These are phyloP conservation scores for Sapajus apella DNA, from an alignment of 2,113 vertebrate genomes.

Conservation along the genomic window DNA sequence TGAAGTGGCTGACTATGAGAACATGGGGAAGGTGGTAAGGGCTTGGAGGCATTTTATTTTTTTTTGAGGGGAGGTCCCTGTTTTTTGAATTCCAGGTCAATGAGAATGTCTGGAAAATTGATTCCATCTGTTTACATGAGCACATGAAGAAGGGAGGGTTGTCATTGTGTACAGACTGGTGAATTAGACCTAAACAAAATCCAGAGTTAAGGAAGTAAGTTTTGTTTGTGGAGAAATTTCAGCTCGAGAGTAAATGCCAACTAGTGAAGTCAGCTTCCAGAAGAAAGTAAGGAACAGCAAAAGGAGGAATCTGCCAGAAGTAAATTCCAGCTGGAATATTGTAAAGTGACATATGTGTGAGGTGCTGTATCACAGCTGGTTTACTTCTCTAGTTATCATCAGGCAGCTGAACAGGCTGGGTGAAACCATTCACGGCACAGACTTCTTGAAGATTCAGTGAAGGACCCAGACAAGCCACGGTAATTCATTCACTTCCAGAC, in stretches of 20 bases:
- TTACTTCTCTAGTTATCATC: background rate
- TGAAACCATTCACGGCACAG: background rate
- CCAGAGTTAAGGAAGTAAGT: slow-evolving; percentile 27
- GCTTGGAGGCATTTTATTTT: background rate
- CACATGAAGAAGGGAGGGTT: background rate
- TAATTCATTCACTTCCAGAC: background rate
- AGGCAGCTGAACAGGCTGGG: background rate
- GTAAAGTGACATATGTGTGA: background rate
- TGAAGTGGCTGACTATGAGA: background rate
- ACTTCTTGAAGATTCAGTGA: background rate
- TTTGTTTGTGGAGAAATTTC: slow-evolving; percentile 23
- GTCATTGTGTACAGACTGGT: slow-evolving; percentile 15
- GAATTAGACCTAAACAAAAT: slow-evolving; percentile 61
- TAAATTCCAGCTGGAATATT: background rate
- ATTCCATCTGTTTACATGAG: slow-evolving; percentile 50
- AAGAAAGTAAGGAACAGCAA: slow-evolving; percentile 25
- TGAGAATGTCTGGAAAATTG: slow-evolving; percentile 59
- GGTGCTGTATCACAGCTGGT: background rate
- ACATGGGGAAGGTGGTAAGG: background rate
- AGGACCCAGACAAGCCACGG: background rate
- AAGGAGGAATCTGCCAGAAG: background rate
- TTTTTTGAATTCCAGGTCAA: slow-evolving; percentile 65
- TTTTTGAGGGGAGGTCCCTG: background rate
- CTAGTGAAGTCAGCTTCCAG: background rate
- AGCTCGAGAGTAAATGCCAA: slow-evolving; percentile 50